Conservation (phyloP, 2,888 invertebrate species). For the Chromoteleia sp. region DNA sequence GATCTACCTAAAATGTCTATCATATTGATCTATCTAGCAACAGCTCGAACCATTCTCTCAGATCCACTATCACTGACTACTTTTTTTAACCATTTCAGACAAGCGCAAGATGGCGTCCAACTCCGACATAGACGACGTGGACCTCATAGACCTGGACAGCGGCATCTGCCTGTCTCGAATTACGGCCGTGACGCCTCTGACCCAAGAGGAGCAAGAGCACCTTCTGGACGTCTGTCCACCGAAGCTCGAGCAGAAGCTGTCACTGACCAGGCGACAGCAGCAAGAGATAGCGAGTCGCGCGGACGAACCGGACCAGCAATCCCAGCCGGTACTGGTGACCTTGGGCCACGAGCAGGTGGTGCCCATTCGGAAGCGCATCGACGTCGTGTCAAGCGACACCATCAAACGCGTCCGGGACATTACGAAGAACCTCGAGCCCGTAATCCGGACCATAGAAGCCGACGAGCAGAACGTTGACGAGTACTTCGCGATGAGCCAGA, state of each 20-base stretch:
- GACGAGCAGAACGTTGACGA: constrained; percentile 67
- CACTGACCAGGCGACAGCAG: constrained; percentile 77
- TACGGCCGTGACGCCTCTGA: constrained; percentile 70
- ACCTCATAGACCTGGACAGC: constrained; percentile 81
- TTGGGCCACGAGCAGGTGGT: constrained; percentile 82
- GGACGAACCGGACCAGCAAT: constrained; percentile 61
- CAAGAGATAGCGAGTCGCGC: constrained; percentile 70
- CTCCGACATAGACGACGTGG: constrained; percentile 77
- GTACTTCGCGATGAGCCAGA: constrained; percentile 77
- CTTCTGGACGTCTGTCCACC: constrained; percentile 82
- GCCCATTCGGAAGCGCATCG: constrained; percentile 80
- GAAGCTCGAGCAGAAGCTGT: constrained; percentile 82
- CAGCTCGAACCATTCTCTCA: too few species aligned
- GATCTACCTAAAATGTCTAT: too few species aligned
- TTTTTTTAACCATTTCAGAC: constrained; percentile 23
- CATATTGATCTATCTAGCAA: too few species aligned
- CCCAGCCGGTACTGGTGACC: constrained; percentile 77
- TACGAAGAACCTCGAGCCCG: constrained; percentile 82
- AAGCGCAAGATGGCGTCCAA: constrained; percentile 76
- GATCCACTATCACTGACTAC: too few species aligned
- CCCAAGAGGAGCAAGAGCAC: constrained; percentile 82
- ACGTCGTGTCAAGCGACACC: constrained; percentile 83
- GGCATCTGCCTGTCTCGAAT: constrained; percentile 74
- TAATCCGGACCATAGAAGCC: constrained; percentile 71
- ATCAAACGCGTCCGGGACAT: constrained; percentile 82